Conservation (phyloP, 2,888 invertebrate species). For the Helicoverpa assulta region DNA sequence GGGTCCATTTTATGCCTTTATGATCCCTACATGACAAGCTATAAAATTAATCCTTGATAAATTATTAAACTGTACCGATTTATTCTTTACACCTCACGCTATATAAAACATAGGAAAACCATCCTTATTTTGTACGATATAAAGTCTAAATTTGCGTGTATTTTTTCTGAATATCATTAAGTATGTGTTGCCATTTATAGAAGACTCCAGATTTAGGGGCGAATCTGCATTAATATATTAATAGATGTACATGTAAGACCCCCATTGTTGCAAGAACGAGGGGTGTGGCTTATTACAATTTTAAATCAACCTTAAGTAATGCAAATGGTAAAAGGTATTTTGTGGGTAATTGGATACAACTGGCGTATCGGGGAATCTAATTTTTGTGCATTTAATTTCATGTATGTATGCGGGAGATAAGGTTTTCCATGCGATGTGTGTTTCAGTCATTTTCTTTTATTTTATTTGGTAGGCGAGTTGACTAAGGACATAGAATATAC, state of each 20-base stretch:
- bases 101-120: not conserved
- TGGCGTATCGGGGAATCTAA: constrained; percentile 41
- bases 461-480: no score
- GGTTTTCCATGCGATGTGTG: no score
- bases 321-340: constrained; percentile 66
- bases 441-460: no score
- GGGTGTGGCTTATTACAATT: constrained; percentile 72
- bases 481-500: no score
- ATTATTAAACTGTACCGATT: constrained; percentile 60
- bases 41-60: constrained; percentile 66
- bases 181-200: constrained; percentile 13
- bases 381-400: constrained; percentile 36
- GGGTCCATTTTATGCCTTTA: constrained; percentile 44
- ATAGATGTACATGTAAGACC: constrained; percentile 60
- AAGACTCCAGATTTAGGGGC: constrained; percentile 52
- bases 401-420: not conserved
- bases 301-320: constrained; percentile 72
- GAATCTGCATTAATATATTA: constrained; percentile 67
- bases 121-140: not conserved
- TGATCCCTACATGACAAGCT: constrained; percentile 60
- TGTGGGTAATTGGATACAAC: constrained; percentile 52
- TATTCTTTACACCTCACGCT: constrained; percentile 39
- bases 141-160: constrained; percentile 27
- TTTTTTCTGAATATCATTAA: constrained; percentile 24
- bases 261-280: constrained; percentile 54